Base-by-base conservation (phyloP, 2,888 invertebrate genomes). In the Plagodis pulveraria region DNA sequence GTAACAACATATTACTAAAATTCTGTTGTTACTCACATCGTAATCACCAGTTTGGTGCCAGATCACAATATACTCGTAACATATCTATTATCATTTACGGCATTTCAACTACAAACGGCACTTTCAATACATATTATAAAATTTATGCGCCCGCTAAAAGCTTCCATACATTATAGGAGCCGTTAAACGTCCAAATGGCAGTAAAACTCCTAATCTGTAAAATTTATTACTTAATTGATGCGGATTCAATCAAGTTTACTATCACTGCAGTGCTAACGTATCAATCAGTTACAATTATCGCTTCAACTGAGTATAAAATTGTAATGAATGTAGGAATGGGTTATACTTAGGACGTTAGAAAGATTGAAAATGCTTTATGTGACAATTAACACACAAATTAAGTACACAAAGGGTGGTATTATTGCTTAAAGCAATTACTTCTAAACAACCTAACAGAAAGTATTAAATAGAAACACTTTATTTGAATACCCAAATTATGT, bases 71-170 rank as follows among this genome's bases (percentile, higher is more conserved):
- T 60, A 59, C 36, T 36, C 36, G 50, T 43, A 54, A 54, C 54
- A 12, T 32, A 46, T 54, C 40, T 12, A 50, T 50, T 50, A 55
- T 55, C 43, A 42, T 55, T 51, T 50, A 59, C 50, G 10, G 33
- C 52, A 11, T 59, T 53, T 50, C 52, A 22, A 51, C 47, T 50
- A 56, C 36, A 46, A 50, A 41, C 47, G 40, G 47, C 47, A 47
- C 59, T 55, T 56, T 52, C 52, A 50, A 53, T 60, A 49, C 52
- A 53, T 56, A 42, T 44, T 52, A 51, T 56, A 60, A 56, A 59
- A 52, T 64, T 66, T 64, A 64, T 53, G 56, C 22, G 38, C 41
- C 44, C 56, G 58, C 58, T 61, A 64, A 64, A 64, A 56, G 64
- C 55, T 47, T 46, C 47, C 44, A 59, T 59, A 56, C 44, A 57